Percentiles rank a stretch among this genome's conserved stretches.
Conservation (phyloP, 2,113 vertebrate species). For the Melierax canorus region DNA sequence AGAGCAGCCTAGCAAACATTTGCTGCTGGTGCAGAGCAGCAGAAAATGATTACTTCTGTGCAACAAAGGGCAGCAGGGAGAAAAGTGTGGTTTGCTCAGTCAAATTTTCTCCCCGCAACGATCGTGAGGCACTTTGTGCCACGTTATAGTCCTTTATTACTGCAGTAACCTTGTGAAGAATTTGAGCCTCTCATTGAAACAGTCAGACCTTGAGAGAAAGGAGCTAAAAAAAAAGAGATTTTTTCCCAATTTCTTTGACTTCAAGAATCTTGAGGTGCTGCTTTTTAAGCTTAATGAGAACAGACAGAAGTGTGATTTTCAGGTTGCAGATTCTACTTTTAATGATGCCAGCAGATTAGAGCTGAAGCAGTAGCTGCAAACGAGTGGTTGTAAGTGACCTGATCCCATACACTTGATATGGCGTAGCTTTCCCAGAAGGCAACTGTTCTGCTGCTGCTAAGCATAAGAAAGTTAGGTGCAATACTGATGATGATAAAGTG, state of each 20-base stretch:
- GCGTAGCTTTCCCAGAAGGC: neutral
- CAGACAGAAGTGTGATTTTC: neutral
- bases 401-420: accelerated
- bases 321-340: neutral
- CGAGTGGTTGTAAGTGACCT: neutral
- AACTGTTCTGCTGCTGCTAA: neutral
- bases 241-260: neutral
- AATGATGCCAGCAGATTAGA: neutral
- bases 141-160: accelerated
- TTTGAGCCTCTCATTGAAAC: neutral
- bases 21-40: neutral
- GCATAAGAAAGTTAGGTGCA: neutral
- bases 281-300: neutral
- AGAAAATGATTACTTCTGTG: neutral
- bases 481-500: neutral
- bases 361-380: neutral
- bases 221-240: neutral
- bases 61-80: neutral
- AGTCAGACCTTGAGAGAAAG: neutral
- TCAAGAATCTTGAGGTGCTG: neutral
- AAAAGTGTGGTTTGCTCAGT: neutral
- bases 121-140: neutral
- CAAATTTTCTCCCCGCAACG: neutral
- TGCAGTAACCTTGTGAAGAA: neutral
- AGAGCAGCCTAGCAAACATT: neutral